Conservation (phyloP, 2,888 invertebrate species). For the Slavum lentiscoides region DNA sequence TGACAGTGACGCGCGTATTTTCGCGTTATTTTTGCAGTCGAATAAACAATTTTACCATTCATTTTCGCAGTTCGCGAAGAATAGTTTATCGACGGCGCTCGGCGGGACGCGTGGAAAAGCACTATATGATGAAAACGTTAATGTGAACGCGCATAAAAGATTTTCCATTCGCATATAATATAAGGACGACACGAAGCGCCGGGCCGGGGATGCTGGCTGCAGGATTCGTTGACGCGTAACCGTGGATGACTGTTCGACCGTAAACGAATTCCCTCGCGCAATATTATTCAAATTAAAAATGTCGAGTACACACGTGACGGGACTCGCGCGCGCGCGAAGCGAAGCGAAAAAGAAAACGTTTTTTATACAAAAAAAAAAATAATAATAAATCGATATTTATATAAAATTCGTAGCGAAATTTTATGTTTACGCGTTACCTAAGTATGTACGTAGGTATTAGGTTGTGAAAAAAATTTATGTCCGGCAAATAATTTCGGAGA, state of each 20-base stretch:
- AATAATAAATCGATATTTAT: too few relatives aligned
- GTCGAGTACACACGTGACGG: slow-evolving; percentile 45
- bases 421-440: not conserved
- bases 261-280: slow-evolving; percentile 41
- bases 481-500: too few relatives aligned
- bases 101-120: slow-evolving; percentile 35
- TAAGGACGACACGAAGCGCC: not conserved
- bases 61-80: slow-evolving; percentile 36
- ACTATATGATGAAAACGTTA: slow-evolving; percentile 48
- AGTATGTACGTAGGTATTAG: too few relatives aligned
- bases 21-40: slow-evolving; percentile 38
- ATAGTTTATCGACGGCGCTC: slow-evolving; percentile 34
- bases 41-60: slow-evolving; percentile 46
- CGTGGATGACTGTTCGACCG: slow-evolving; percentile 25
- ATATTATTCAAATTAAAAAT: slow-evolving; percentile 53
- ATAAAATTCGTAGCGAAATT: too few relatives aligned
- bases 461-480: too few relatives aligned
- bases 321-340: not conserved
- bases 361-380: slow-evolving; percentile 13
- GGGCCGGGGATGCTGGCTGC: not conserved
- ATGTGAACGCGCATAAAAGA: slow-evolving; percentile 51
- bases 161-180: slow-evolving; percentile 28
- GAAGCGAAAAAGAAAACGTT: not conserved
- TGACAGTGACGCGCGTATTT: slow-evolving; percentile 8
- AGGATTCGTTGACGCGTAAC: slow-evolving; percentile 46